phyloP scores from a whole-genome alignment of 2,888 invertebrate genomes.

The Iphiclides podalirius region DNA sequence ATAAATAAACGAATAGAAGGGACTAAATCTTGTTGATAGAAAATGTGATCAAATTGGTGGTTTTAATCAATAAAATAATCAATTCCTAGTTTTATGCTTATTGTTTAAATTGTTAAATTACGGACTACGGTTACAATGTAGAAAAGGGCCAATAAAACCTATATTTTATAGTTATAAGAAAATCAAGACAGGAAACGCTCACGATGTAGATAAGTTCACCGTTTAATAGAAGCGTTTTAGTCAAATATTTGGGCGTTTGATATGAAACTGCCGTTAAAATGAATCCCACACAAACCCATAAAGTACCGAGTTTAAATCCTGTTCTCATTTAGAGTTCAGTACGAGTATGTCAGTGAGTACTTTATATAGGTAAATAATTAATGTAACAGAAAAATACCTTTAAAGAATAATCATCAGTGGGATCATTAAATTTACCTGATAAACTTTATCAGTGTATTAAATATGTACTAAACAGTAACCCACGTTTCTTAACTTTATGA shows the following conservation, averaged over 20 bases:
- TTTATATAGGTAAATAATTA: not conserved
- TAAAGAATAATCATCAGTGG: not conserved
- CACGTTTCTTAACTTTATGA: too few relatives aligned
- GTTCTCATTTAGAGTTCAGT: slow-evolving; percentile 8
- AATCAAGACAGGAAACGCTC: not conserved
- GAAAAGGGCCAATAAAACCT: too few relatives aligned
- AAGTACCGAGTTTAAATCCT: slow-evolving; percentile 8
- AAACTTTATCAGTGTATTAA: not conserved
- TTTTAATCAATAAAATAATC: too few relatives aligned
- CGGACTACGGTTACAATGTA: too few relatives aligned
- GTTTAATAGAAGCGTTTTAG: not conserved
- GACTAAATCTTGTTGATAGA: too few relatives aligned
- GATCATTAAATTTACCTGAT: not conserved
- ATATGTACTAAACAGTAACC: too few relatives aligned
- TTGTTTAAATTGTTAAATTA: too few relatives aligned
- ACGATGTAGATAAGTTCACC: too few relatives aligned
- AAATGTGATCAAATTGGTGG: too few relatives aligned
- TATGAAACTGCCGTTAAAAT: slow-evolving; percentile 3
- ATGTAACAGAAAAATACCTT: not conserved
- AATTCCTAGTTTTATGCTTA: too few relatives aligned
- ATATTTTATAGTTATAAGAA: too few relatives aligned
- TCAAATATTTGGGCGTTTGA: slow-evolving; percentile 7
- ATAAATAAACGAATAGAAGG: too few relatives aligned
- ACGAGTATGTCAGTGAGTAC: not conserved
- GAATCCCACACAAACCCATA: slow-evolving; percentile 13